Evolutionary conservation across 1,140 invertebrate species (phyloP).

Genomic region (Aleiodes sp.): DNA sequence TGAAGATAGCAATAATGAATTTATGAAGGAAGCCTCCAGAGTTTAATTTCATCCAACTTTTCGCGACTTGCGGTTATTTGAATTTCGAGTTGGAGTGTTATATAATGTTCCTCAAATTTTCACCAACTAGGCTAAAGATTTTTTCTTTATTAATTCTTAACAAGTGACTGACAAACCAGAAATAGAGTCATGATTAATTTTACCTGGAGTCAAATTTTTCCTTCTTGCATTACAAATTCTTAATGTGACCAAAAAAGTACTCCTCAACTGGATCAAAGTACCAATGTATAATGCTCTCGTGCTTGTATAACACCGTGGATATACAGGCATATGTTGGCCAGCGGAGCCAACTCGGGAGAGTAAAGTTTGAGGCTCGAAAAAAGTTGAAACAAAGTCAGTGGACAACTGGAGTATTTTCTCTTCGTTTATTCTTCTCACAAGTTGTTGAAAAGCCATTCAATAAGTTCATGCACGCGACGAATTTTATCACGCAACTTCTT

Average conservation of each 20-base stretch:
- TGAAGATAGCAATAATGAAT: slow-evolving; percentile 20
- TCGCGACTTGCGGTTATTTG: slow-evolving; percentile 5
- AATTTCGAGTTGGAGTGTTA: neutral
- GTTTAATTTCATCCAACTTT: slow-evolving; percentile 23
- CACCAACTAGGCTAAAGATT: slow-evolving; percentile 1
- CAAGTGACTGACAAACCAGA: neutral
- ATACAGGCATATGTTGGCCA: neutral
- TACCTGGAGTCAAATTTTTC: slow-evolving; percentile 19
- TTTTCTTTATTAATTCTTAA: neutral
- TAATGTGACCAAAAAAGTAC: slow-evolving; percentile 15
- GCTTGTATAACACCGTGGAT: neutral
- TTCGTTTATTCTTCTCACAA: neutral
- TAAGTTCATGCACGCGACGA: slow-evolving; percentile 5
- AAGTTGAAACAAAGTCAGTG: slow-evolving; percentile 14
- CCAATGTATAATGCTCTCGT: too few species aligned
- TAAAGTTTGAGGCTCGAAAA: neutral
- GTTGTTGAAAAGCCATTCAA: neutral
- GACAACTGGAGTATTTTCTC: neutral
- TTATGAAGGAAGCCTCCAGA: slow-evolving; percentile 16
- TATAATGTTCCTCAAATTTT: neutral
- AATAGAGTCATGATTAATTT: slow-evolving; percentile 19
- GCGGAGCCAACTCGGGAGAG: neutral
- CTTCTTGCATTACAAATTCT: slow-evolving; percentile 22
- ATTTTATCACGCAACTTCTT: neutral
- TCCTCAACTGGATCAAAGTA: neutral